phyloP scores from a whole-genome alignment of 92 coral and sea anemone species.

The Bergia sp. region DNA sequence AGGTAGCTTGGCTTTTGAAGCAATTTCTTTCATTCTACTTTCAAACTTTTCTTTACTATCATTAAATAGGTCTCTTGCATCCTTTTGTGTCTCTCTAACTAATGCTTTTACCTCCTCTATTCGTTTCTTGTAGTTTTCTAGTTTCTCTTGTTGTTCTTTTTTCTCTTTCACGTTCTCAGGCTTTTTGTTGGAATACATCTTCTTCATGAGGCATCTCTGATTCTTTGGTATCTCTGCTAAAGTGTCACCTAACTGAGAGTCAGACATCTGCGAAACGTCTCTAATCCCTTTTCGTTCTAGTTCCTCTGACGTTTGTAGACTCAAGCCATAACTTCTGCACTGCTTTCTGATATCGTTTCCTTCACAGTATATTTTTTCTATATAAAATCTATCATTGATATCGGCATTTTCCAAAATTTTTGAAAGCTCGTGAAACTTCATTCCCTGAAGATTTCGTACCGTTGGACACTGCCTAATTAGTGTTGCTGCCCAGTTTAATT shows the following conservation, averaged over 20 bases:
- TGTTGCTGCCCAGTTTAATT: background rate
- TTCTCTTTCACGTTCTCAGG: background rate
- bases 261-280: conserved; percentile 1
- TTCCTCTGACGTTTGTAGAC: conserved; percentile 2
- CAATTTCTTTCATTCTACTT: background rate
- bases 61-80: background rate
- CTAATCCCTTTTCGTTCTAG: conserved; percentile 4
- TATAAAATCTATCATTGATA: background rate
- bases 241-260: background rate
- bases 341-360: conserved; percentile 13
- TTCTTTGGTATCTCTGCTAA: background rate
- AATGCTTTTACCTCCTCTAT: conserved; percentile 9
- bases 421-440: background rate
- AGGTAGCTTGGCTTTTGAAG: background rate
- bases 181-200: conserved; percentile 11
- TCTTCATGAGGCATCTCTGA: background rate
- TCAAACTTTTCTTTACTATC: background rate
- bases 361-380: conserved; percentile 14
- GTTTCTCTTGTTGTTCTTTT: background rate
- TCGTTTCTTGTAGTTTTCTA: background rate
- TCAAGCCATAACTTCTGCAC: conserved; percentile 17
- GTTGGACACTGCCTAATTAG: conserved; percentile 8
- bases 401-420: background rate
- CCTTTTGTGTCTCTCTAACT: background rate
- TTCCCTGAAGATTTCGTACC: background rate